These are phyloP conservation scores for Plecotus auritus DNA, from an alignment of 2,113 vertebrate species.

Conservation along the genomic window DNA sequence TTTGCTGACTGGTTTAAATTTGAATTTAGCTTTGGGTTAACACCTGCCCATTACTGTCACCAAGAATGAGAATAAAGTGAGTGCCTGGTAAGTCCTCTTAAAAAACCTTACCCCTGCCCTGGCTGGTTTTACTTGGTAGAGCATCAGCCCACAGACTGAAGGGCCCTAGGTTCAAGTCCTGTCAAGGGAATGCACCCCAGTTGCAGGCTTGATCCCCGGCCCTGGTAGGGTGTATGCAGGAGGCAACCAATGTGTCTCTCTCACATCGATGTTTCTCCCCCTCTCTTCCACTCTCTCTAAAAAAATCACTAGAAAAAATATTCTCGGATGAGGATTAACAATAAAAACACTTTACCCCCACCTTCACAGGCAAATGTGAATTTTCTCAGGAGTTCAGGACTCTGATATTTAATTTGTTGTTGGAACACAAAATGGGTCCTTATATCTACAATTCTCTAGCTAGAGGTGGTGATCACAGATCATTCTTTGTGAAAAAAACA, in stretches of 20 bases:
- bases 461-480: constrained; percentile 39
- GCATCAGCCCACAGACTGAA: too few species aligned
- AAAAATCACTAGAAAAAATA: too few species aligned
- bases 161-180: too few species aligned
- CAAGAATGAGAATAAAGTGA: not conserved
- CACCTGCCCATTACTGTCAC: not conserved
- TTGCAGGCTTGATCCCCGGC: too few species aligned
- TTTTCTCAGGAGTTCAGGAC: not conserved
- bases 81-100: not conserved
- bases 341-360: not conserved
- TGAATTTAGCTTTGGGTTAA: not conserved
- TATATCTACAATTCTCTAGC: not conserved
- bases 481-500: constrained; percentile 54
- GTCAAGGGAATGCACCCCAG: too few species aligned
- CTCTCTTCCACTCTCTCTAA: too few species aligned
- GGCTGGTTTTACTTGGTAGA: too few species aligned
- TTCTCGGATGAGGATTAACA: too few species aligned
- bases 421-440: not conserved
- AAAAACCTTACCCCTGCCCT: not conserved
- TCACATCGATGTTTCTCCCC: too few species aligned
- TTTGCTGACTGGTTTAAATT: not conserved
- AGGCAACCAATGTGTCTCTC: too few species aligned
- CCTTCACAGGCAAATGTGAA: not conserved
- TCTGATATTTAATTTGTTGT: not conserved
- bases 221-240: too few species aligned